These are phyloP conservation scores for Drosophila neonasuta DNA, from an alignment of 2,888 invertebrate species.

Conservation along the genomic window DNA sequence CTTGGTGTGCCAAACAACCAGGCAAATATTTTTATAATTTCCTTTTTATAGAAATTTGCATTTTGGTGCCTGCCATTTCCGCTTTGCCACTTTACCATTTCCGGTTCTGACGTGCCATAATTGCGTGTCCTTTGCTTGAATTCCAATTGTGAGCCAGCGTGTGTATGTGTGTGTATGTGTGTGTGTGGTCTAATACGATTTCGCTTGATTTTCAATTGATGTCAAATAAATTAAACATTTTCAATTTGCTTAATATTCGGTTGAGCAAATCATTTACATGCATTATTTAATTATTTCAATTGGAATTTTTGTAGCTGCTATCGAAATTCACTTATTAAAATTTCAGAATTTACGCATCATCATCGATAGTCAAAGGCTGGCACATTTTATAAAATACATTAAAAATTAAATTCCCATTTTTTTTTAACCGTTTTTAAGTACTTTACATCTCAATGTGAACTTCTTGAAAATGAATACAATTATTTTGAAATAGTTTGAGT, in stretches of 20 bases:
- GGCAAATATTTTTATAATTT: slow-evolving; percentile 65
- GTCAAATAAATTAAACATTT: slow-evolving; percentile 38
- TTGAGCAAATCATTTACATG: slow-evolving; percentile 22
- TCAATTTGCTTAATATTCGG: slow-evolving; percentile 34
- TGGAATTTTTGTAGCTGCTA: background rate
- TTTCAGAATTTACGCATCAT: background rate
- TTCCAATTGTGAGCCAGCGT: slow-evolving; percentile 24
- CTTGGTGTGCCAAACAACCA: slow-evolving; percentile 30
- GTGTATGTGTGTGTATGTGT: slow-evolving; percentile 3
- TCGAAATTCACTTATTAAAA: background rate
- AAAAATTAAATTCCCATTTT: background rate
- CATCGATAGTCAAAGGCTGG: background rate
- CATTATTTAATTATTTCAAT: slow-evolving; percentile 16
- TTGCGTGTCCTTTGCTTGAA: slow-evolving; percentile 36
- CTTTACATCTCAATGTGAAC: background rate
- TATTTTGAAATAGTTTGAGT: no score
- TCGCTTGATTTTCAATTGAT: slow-evolving; percentile 41
- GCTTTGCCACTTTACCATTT: slow-evolving; percentile 70
- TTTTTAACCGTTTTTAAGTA: background rate
- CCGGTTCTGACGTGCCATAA: slow-evolving; percentile 62
- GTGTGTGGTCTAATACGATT: slow-evolving; percentile 28
- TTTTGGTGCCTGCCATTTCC: slow-evolving; percentile 64
- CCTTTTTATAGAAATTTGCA: slow-evolving; percentile 65
- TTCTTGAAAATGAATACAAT: no score
- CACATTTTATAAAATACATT: background rate